phyloP scores from a whole-genome alignment of 2,113 vertebrate genomes.

The Hiodon alosoides region DNA sequence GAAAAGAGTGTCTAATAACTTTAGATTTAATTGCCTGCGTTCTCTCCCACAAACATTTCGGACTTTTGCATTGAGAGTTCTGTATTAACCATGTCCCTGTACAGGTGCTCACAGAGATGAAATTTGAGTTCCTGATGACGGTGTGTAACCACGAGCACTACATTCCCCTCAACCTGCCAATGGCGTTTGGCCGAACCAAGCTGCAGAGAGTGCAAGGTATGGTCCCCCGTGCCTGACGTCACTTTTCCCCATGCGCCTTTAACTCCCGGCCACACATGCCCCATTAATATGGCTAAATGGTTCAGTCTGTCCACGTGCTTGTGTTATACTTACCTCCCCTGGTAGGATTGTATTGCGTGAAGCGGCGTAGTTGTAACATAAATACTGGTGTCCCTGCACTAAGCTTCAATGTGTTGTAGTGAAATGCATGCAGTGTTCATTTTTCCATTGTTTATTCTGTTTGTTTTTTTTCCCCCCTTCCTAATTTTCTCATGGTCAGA shows the following conservation, averaged over 20 bases:
- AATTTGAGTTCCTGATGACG: slow-evolving; percentile 91
- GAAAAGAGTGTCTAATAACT: too few relatives aligned
- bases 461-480: slow-evolving; percentile 69
- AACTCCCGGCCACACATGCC: background rate
- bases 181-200: slow-evolving; percentile 87
- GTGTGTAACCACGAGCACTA: slow-evolving; percentile 93
- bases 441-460: slow-evolving; percentile 50
- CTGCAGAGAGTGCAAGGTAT: slow-evolving; percentile 87
- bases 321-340: background rate
- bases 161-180: slow-evolving; percentile 92
- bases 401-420: slow-evolving; percentile 40
- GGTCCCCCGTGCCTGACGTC: background rate
- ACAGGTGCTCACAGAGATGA: slow-evolving; percentile 87
- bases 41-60: too few relatives aligned
- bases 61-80: background rate
- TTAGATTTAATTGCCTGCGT: too few relatives aligned
- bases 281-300: background rate
- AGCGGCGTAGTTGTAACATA: background rate
- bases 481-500: slow-evolving; percentile 73
- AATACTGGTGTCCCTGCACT: background rate
- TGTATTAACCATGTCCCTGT: background rate
- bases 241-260: background rate
- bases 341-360: background rate
- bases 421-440: slow-evolving; percentile 59
- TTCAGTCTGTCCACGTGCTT: too few relatives aligned